A percentile compares a stretch with the other conserved stretches of the same genome.
phyloP scores from a whole-genome alignment of 2,797 vertebrate genomes.

The Echiichthys vipera region DNA sequence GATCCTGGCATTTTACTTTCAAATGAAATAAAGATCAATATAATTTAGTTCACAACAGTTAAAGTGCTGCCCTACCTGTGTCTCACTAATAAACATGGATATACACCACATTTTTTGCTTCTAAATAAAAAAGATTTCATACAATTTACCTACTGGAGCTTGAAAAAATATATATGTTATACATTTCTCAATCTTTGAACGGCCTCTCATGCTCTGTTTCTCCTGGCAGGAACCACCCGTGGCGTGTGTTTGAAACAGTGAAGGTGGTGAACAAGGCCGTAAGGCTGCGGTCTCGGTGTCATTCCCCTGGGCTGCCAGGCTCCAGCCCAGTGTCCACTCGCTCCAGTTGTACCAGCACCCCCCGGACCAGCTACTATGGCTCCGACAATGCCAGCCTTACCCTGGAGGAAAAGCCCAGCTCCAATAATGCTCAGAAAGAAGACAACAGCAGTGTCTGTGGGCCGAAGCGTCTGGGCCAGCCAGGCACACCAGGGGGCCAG shows the following conservation, averaged over 20 bases:
- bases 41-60: neutral
- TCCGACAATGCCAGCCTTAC: conserved; percentile 78
- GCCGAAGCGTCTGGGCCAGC: conserved; percentile 81
- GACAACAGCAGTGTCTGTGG: conserved; percentile 60
- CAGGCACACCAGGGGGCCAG: conserved; percentile 84
- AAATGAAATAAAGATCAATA: neutral
- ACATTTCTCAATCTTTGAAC: too few species aligned
- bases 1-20: neutral
- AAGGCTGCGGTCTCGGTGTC: conserved; percentile 82
- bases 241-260: conserved; percentile 89
- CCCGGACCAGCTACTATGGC: conserved; percentile 79
- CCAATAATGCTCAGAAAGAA: conserved; percentile 53
- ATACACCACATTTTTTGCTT: neutral
- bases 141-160: neutral
- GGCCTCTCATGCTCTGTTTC: neutral
- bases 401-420: conserved; percentile 77
- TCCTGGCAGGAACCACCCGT: conserved; percentile 80
- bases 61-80: neutral
- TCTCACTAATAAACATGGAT: neutral
- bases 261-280: conserved; percentile 85
- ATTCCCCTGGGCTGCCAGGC: conserved; percentile 81
- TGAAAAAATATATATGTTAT: too few species aligned
- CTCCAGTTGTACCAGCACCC: conserved; percentile 85
- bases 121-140: neutral
- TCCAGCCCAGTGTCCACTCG: conserved; percentile 78